Conservation (phyloP, 2,113 vertebrate genomes). For the Nanorana parkeri region DNA sequence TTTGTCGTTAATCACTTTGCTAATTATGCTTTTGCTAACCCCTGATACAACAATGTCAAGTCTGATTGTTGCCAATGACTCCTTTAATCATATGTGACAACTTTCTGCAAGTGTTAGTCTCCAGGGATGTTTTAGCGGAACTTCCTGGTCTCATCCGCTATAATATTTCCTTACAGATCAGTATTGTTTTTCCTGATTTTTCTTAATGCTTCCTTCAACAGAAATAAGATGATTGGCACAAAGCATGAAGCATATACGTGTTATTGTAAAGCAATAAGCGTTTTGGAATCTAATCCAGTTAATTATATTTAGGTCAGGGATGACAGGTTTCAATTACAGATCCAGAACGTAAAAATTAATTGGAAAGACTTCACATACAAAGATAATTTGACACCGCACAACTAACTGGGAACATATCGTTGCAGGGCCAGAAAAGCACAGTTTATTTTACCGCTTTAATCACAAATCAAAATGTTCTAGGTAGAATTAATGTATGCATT, state of each 20-base stretch:
- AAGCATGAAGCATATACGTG: conserved; percentile 27
- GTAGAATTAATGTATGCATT: conserved; percentile 18
- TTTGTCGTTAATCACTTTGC: conserved; percentile 62
- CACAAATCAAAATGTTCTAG: conserved; percentile 42
- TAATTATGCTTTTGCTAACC: conserved; percentile 71
- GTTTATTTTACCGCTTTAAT: conserved; percentile 46
- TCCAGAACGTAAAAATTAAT: conserved; percentile 59
- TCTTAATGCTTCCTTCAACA: background rate
- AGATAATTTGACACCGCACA: conserved; percentile 45
- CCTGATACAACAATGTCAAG: conserved; percentile 70
- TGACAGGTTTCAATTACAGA: conserved; percentile 59
- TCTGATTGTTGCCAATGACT: conserved; percentile 71
- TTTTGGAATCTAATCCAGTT: conserved; percentile 52
- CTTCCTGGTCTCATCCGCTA: conserved; percentile 59
- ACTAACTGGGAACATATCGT: conserved; percentile 33
- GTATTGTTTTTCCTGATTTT: conserved; percentile 58
- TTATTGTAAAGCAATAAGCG: conserved; percentile 49
- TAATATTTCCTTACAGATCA: conserved; percentile 36
- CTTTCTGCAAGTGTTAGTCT: conserved; percentile 61
- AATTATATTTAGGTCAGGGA: conserved; percentile 60
- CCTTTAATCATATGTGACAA: conserved; percentile 74
- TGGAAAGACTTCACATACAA: conserved; percentile 58
- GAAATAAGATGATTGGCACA: conserved; percentile 34
- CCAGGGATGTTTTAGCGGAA: conserved; percentile 66
- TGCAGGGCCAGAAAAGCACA: background rate